Evolutionary conservation across 1,140 invertebrate species (phyloP).

Genomic region (Sycobia sp.): DNA sequence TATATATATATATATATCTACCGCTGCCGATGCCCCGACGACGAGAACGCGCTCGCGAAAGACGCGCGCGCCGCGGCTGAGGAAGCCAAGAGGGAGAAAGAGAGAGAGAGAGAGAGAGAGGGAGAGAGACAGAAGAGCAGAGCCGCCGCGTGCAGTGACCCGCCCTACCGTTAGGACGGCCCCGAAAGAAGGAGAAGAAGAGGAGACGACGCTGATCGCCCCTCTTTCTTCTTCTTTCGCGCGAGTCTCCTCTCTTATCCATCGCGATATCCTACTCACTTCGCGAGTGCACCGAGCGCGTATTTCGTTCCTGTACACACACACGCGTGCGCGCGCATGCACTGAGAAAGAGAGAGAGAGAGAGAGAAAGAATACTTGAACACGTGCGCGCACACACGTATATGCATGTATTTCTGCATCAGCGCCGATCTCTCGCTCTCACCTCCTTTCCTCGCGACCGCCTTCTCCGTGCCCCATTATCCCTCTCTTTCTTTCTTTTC

Average conservation of each 20-base stretch:
- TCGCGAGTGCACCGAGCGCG: constrained; percentile 34
- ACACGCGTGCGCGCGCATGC: too few relatives aligned
- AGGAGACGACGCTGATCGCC: constrained; percentile 22
- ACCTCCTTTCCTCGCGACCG: neutral
- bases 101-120: too few relatives aligned
- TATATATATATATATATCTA: too few relatives aligned
- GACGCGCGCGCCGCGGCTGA: too few relatives aligned
- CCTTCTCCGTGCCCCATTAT: neutral
- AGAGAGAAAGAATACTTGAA: too few relatives aligned
- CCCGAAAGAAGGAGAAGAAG: constrained; percentile 50
- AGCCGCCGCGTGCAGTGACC: constrained; percentile 60
- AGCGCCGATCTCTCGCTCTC: neutral
- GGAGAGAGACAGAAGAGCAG: too few relatives aligned
- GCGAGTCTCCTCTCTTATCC: constrained; percentile 8
- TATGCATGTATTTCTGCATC: too few relatives aligned
- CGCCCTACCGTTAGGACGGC: constrained; percentile 64
- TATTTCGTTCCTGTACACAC: constrained; percentile 1
- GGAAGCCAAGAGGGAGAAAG: too few relatives aligned
- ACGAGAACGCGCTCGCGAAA: constrained; percentile 39
- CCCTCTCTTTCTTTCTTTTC: neutral
- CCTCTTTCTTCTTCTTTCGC: too few relatives aligned
- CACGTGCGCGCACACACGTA: too few relatives aligned
- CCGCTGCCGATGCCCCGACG: too few relatives aligned
- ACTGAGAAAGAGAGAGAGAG: too few relatives aligned
- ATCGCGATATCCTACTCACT: constrained; percentile 8